These are phyloP conservation scores for Esox masquinongy DNA, from an alignment of 2,797 vertebrate species.

Conservation along the genomic window DNA sequence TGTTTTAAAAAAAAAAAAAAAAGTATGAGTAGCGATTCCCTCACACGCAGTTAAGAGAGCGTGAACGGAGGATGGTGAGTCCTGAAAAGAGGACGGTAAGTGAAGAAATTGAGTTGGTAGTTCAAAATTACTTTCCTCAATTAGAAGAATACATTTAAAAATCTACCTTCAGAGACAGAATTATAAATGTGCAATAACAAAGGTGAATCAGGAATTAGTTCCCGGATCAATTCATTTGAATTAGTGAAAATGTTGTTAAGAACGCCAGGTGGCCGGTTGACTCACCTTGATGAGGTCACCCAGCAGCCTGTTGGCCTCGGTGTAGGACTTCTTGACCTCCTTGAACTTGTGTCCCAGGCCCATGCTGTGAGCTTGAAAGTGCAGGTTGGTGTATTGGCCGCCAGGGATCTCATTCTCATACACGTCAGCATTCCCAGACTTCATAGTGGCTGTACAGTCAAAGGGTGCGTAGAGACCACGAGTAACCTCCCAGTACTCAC, in stretches of 20 bases:
- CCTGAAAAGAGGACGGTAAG: constrained; percentile 2
- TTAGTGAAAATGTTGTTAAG: not conserved
- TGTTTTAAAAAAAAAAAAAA: not conserved
- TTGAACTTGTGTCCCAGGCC: constrained; percentile 97
- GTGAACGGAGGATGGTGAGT: not conserved
- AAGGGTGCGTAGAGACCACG: constrained; percentile 91
- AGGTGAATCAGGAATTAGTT: not conserved
- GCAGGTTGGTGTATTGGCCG: constrained; percentile 97
- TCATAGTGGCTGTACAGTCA: constrained; percentile 99
- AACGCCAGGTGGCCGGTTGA: not conserved
- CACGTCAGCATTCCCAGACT: constrained; percentile 92
- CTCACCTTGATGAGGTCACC: constrained; percentile 97
- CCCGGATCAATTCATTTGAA: not conserved
- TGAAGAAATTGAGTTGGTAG: constrained; percentile 20
- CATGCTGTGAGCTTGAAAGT: constrained; percentile 96
- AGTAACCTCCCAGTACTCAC: constrained; percentile 94
- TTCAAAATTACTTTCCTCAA: constrained; percentile 31
- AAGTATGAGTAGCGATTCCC: constrained; percentile 8
- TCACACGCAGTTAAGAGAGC: constrained; percentile 9
- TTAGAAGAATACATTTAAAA: constrained; percentile 10
- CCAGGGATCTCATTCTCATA: constrained; percentile 98
- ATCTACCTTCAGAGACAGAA: not conserved
- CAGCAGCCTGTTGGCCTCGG: constrained; percentile 92
- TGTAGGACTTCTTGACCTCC: constrained; percentile 94
- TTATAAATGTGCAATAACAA: too few species aligned